Percentiles rank a stretch among this genome's conserved stretches.
Evolutionary conservation across 2,797 vertebrate species (phyloP).

Genomic region (Centroberyx gerrardi): DNA sequence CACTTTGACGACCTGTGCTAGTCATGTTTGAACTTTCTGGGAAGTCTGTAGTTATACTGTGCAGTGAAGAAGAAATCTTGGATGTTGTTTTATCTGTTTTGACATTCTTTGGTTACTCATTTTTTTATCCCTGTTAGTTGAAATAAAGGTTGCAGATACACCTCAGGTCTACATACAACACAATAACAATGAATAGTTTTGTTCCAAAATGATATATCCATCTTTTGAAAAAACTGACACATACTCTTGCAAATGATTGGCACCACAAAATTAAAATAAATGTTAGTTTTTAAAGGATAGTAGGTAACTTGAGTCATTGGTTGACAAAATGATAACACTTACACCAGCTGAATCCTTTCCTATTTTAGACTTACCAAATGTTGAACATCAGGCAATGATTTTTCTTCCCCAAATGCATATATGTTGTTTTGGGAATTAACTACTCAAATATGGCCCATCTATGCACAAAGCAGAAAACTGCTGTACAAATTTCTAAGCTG

Average conservation of each 20-base stretch:
- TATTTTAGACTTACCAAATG: background rate
- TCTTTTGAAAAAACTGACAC: background rate
- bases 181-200: background rate
- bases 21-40: no score
- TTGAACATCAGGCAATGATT: background rate
- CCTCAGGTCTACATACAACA: background rate
- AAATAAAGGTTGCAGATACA: no score
- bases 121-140: background rate
- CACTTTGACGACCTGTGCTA: no score
- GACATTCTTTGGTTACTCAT: conserved; percentile 17
- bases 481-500: background rate
- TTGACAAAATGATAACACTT: background rate
- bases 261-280: no score
- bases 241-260: background rate
- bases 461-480: background rate
- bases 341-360: background rate
- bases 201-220: background rate
- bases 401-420: no score
- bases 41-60: no score
- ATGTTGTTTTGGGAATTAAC: no score
- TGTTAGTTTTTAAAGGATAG: no score
- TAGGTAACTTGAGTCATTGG: no score
- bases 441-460: background rate
- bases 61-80: background rate
- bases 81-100: conserved; percentile 14